Conservation (phyloP, 2,888 invertebrate genomes). For the Leptarthrus brevirostris region DNA sequence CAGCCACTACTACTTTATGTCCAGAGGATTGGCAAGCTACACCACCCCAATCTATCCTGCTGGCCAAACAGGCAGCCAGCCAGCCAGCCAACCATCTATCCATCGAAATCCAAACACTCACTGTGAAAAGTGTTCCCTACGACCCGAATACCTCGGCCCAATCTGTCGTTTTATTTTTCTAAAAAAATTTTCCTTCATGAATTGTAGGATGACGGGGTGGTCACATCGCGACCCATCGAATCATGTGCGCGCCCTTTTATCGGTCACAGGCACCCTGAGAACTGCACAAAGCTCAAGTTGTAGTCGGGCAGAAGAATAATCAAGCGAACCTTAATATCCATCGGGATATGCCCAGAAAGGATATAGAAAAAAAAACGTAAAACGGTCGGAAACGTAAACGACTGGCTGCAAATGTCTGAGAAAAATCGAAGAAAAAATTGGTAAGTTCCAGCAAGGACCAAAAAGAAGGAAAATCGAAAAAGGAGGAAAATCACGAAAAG, state of each 20-base stretch:
- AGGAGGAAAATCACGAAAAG: constrained; percentile 43
- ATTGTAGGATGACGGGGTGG: background rate
- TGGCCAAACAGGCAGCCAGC: background rate
- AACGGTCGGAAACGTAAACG: constrained; percentile 1
- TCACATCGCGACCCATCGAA: constrained; percentile 44
- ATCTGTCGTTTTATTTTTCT: constrained; percentile 31
- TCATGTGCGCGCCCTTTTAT: constrained; percentile 50
- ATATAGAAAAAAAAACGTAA: constrained; percentile 1
- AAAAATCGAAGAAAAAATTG: constrained; percentile 32
- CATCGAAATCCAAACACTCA: background rate
- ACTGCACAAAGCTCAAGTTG: constrained; percentile 48
- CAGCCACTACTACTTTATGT: background rate
- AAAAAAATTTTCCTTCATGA: background rate
- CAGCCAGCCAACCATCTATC: constrained; percentile 21
- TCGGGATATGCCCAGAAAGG: constrained; percentile 14
- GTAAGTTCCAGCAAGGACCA: background rate
- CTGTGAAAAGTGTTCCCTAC: constrained; percentile 8
- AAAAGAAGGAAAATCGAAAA: constrained; percentile 40
- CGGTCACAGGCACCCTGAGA: constrained; percentile 35
- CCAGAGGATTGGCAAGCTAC: background rate
- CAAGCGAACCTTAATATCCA: constrained; percentile 39
- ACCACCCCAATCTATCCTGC: background rate
- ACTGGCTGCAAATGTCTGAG: constrained; percentile 26
- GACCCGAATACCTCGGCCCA: constrained; percentile 13
- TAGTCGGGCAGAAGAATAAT: constrained; percentile 33